A percentile compares a stretch with the other conserved stretches of the same genome.
These are phyloP conservation scores for Idaea dimidiata DNA, from an alignment of 2,888 invertebrate species.

Conservation along the genomic window DNA sequence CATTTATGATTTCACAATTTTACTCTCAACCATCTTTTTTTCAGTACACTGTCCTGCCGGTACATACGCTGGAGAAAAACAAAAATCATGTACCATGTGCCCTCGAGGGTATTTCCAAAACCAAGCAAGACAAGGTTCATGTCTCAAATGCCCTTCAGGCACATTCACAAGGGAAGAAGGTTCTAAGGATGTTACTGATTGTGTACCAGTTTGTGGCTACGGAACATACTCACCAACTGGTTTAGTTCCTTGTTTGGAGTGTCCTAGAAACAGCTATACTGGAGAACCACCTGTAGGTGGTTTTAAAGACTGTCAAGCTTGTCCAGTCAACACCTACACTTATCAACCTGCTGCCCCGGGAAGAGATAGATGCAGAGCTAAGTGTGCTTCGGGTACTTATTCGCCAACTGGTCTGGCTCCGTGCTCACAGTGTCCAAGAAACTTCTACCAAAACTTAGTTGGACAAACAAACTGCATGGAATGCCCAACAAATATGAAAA, in stretches of 20 bases:
- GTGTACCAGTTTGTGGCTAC: slow-evolving; percentile 96
- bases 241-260: slow-evolving; percentile 95
- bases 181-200: slow-evolving; percentile 91
- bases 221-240: slow-evolving; percentile 98
- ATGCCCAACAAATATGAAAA: slow-evolving; percentile 95
- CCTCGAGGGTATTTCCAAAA: slow-evolving; percentile 97
- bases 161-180: slow-evolving; percentile 96
- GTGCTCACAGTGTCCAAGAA: slow-evolving; percentile 94
- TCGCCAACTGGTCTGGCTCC: slow-evolving; percentile 96
- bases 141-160: slow-evolving; percentile 94
- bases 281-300: slow-evolving; percentile 93
- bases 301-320: slow-evolving; percentile 96
- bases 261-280: slow-evolving; percentile 95
- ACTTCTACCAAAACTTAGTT: slow-evolving; percentile 93
- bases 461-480: slow-evolving; percentile 94
- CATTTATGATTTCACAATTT: slow-evolving; percentile 8
- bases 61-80: slow-evolving; percentile 94
- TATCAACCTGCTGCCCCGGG: slow-evolving; percentile 95
- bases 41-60: slow-evolving; percentile 98
- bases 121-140: slow-evolving; percentile 92
- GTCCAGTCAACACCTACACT: slow-evolving; percentile 93
- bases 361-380: slow-evolving; percentile 90
- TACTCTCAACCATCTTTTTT: slow-evolving; percentile 38
- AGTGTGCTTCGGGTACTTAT: slow-evolving; percentile 94
- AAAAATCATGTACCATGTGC: slow-evolving; percentile 94